Conservation (phyloP, 2,113 vertebrate species). For the Dipodomys merriami region DNA sequence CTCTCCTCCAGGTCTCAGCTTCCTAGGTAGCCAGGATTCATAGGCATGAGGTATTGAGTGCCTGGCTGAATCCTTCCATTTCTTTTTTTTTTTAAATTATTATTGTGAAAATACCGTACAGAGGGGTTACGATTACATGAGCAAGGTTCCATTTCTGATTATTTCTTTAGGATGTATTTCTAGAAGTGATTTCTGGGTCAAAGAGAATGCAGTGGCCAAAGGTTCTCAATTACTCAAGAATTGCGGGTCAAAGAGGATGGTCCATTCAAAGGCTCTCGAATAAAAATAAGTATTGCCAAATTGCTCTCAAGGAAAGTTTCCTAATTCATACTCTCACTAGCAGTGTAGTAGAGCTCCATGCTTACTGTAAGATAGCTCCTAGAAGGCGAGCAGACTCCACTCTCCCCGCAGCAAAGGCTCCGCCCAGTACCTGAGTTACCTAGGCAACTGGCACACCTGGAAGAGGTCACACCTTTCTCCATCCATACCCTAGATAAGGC, state of each 20-base stretch:
- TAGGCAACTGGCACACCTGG: too few species aligned
- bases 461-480: too few species aligned
- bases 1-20: too few species aligned
- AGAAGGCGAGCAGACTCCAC: too few species aligned
- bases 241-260: conserved; percentile 44
- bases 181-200: conserved; percentile 7
- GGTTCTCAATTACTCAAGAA: conserved; percentile 42
- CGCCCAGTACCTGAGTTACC: too few species aligned
- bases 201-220: neutral
- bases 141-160: neutral
- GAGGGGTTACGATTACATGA: too few species aligned
- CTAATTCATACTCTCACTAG: neutral
- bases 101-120: too few species aligned
- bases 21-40: neutral
- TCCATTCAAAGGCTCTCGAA: conserved; percentile 8
- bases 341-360: neutral
- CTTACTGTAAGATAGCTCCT: too few species aligned
- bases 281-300: conserved; percentile 46
- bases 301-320: conserved; percentile 53
- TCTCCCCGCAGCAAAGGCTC: too few species aligned
- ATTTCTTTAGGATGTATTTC: conserved; percentile 21
- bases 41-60: too few species aligned
- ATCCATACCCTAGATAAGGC: too few species aligned
- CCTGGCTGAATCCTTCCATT: neutral
- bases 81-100: neutral